Evolutionary conservation across 2,888 invertebrate species (phyloP).

Genomic region (Cybosia mesomella): DNA sequence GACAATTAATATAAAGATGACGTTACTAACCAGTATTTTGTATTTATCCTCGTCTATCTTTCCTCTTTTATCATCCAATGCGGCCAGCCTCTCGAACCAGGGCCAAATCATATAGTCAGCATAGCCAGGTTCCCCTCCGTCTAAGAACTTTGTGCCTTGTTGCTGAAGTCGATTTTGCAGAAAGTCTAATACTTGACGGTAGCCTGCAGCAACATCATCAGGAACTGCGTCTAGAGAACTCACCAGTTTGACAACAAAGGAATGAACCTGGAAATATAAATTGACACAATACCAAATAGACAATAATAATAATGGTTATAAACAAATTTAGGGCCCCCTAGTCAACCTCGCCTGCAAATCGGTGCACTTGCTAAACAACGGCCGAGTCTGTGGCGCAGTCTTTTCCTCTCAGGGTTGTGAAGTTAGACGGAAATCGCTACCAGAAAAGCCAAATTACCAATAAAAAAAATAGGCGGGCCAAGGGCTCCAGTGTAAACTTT

Average conservation of each 20-base stretch:
- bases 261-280: slow-evolving; percentile 4
- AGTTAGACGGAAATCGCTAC: no score
- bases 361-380: no score
- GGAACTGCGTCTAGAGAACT: slow-evolving; percentile 60
- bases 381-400: no score
- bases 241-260: slow-evolving; percentile 45
- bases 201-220: slow-evolving; percentile 57
- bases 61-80: slow-evolving; percentile 78
- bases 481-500: no score
- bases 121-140: slow-evolving; percentile 90
- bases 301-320: no score
- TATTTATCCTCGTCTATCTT: slow-evolving; percentile 85
- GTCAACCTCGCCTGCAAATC: no score
- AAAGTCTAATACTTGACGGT: slow-evolving; percentile 81
- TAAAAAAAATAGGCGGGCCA: no score
- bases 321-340: no score
- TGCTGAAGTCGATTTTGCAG: slow-evolving; percentile 88
- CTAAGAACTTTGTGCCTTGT: slow-evolving; percentile 88
- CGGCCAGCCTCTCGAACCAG: slow-evolving; percentile 90
- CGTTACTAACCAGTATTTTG: slow-evolving; percentile 67
- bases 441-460: no score
- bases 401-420: no score
- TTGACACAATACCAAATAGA: background rate
- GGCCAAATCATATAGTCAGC: slow-evolving; percentile 95
- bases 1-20: background rate